Evolutionary conservation across 1,140 invertebrate genomes (phyloP).

Genomic region (Sitobion miscanthi): DNA sequence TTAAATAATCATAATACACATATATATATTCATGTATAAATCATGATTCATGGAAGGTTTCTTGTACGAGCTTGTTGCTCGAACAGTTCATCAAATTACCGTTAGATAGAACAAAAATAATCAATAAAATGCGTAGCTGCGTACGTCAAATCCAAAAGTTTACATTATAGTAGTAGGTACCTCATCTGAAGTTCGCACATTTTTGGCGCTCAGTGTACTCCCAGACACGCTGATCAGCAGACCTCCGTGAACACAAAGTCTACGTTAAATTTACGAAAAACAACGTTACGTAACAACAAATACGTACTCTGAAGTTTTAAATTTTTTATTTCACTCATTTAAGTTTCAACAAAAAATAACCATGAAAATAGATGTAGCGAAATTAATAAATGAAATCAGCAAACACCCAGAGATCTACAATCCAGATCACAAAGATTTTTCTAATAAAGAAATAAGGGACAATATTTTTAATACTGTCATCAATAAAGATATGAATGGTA

Average conservation of each 20-base stretch:
- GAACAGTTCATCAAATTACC: constrained; percentile 18
- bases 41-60: background rate
- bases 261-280: background rate
- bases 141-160: constrained; percentile 24
- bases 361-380: background rate
- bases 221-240: background rate
- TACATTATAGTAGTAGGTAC: background rate
- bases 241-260: background rate
- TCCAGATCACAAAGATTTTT: background rate
- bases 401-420: constrained; percentile 19
- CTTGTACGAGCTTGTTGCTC: constrained; percentile 22
- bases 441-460: background rate
- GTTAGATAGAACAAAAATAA: constrained; percentile 14
- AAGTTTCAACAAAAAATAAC: background rate
- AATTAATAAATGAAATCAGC: background rate
- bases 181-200: constrained; percentile 9
- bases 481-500: background rate
- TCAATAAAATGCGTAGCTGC: constrained; percentile 44
- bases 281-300: background rate
- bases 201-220: constrained; percentile 25
- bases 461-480: background rate
- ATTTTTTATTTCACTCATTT: background rate
- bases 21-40: background rate
- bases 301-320: background rate
- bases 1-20: background rate